phyloP scores from a whole-genome alignment of 2,113 vertebrate species.

The Epinephelus cyanopodus region DNA sequence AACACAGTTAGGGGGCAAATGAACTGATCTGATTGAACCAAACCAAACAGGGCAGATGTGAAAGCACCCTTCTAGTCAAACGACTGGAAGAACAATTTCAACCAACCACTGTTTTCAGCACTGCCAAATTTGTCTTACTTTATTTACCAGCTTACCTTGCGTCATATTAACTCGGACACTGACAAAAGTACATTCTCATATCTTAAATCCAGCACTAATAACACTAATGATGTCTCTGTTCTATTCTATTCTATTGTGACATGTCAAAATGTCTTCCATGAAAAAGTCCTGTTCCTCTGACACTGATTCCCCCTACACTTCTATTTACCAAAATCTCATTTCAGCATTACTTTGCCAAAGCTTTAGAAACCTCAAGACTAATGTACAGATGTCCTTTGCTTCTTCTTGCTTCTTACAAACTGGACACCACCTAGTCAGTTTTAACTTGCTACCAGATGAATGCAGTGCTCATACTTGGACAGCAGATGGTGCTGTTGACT shows the following conservation, averaged over 20 bases:
- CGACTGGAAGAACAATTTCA: no score
- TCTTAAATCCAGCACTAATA: not conserved
- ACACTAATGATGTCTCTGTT: no score
- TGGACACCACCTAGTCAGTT: not conserved
- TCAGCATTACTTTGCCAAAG: not conserved
- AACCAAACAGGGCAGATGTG: no score
- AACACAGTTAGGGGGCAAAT: no score
- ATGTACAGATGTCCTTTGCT: not conserved
- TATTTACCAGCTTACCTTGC: no score
- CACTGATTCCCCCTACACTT: not conserved
- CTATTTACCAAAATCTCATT: not conserved
- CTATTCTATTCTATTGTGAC: no score
- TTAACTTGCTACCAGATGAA: not conserved
- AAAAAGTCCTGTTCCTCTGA: not conserved
- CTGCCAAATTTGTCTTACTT: not conserved
- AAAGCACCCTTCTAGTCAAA: no score
- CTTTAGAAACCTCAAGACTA: not conserved
- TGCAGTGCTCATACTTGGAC: constrained; percentile 34
- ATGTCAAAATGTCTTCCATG: no score
- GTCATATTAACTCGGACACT: not conserved
- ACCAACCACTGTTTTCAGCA: no score
- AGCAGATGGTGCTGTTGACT: constrained; percentile 63
- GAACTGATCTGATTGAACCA: no score
- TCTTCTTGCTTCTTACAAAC: not conserved
- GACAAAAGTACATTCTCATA: not conserved